Conservation (phyloP, 2,888 invertebrate genomes). For the Adelognathus sp. region DNA sequence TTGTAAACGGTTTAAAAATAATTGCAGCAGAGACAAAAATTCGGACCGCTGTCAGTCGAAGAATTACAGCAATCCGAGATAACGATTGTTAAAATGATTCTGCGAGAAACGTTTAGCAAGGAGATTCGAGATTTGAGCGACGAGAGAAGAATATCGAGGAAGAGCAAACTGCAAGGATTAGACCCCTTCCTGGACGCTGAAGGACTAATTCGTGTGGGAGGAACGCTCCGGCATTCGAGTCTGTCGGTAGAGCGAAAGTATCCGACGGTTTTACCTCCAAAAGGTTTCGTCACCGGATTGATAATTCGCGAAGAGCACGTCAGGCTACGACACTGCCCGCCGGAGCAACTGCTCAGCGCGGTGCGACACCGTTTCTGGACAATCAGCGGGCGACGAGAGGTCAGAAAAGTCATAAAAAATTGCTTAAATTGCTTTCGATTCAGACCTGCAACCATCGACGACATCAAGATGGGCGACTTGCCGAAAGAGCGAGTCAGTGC, state of each 20-base stretch:
- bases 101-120: slow-evolving; percentile 21
- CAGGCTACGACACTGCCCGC: slow-evolving; percentile 56
- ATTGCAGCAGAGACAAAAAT: neutral
- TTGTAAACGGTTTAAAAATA: slow-evolving; percentile 25
- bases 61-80: slow-evolving; percentile 41
- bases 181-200: slow-evolving; percentile 43
- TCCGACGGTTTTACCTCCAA: slow-evolving; percentile 23
- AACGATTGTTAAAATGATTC: slow-evolving; percentile 38
- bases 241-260: slow-evolving; percentile 37
- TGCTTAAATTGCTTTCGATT: slow-evolving; percentile 46
- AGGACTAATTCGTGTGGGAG: slow-evolving; percentile 55
- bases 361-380: slow-evolving; percentile 69
- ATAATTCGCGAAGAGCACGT: slow-evolving; percentile 57
- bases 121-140: slow-evolving; percentile 24
- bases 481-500: slow-evolving; percentile 15
- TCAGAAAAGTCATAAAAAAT: neutral
- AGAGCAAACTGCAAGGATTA: slow-evolving; percentile 39
- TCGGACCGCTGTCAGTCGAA: slow-evolving; percentile 28
- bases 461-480: slow-evolving; percentile 37
- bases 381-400: slow-evolving; percentile 57
- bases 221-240: slow-evolving; percentile 41
- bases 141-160: neutral
- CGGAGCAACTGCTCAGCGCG: slow-evolving; percentile 50
- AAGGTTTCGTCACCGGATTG: slow-evolving; percentile 16
- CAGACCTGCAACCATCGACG: slow-evolving; percentile 19